Conservation (phyloP, 2,888 invertebrate genomes). For the Thymelicus acteon region DNA sequence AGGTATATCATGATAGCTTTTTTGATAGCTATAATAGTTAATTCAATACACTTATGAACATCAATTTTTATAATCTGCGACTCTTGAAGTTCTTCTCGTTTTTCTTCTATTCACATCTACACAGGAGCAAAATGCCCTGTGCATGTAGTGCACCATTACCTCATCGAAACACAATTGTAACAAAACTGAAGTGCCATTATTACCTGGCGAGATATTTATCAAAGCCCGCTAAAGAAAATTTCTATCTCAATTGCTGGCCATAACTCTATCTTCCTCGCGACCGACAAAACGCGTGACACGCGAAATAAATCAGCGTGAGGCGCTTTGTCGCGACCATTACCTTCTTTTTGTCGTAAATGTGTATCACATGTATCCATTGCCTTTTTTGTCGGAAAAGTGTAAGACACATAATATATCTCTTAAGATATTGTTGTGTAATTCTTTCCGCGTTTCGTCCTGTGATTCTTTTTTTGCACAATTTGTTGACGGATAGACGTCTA, state of each 20-base stretch:
- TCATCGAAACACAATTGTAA: neutral
- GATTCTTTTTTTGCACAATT: constrained; percentile 33
- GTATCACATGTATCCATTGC: constrained; percentile 33
- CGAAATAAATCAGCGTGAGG: constrained; percentile 41
- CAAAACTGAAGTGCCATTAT: constrained; percentile 2
- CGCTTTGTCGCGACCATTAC: constrained; percentile 43
- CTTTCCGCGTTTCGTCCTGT: constrained; percentile 29
- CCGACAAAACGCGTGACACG: constrained; percentile 37
- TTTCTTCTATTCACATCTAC: no score
- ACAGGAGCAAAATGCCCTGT: no score
- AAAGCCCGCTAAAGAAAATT: constrained; percentile 23
- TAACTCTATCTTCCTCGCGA: constrained; percentile 22
- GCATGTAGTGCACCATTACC: no score
- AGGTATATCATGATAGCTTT: no score
- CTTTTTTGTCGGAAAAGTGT: constrained; percentile 35
- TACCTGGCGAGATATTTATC: constrained; percentile 18
- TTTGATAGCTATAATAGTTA: no score
- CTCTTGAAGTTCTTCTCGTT: no score
- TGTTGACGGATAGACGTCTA: constrained; percentile 31
- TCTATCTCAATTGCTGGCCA: constrained; percentile 29
- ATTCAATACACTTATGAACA: no score
- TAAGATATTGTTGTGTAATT: constrained; percentile 34
- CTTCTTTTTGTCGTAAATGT: constrained; percentile 44
- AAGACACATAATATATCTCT: constrained; percentile 31
- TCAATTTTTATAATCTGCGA: no score